These are phyloP conservation scores for Cenopis cana DNA, from an alignment of 2,888 invertebrate species.

Conservation along the genomic window DNA sequence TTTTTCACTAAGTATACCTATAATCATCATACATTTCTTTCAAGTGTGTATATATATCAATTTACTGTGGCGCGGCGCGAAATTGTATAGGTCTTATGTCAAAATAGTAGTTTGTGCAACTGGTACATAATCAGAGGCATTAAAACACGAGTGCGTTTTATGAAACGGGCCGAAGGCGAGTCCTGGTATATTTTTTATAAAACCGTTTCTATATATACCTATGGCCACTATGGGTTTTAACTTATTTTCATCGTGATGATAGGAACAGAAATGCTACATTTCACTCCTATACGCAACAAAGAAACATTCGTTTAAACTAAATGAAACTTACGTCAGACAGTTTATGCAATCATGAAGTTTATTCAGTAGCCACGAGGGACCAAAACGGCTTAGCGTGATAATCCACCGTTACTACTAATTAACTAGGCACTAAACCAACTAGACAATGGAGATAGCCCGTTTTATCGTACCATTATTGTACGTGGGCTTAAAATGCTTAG, in stretches of 20 bases:
- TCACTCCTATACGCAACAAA: neutral
- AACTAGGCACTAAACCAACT: constrained; percentile 37
- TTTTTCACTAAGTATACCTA: no score
- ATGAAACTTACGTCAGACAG: neutral
- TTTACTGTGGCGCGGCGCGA: no score
- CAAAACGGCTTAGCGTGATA: constrained; percentile 23
- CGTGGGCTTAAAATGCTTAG: constrained; percentile 24
- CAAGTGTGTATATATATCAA: no score
- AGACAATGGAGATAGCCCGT: constrained; percentile 34
- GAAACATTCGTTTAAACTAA: neutral
- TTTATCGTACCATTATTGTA: constrained; percentile 27
- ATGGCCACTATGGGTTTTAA: neutral
- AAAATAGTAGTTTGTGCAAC: no score
- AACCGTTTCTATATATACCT: no score
- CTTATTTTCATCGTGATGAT: neutral
- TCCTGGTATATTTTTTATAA: no score
- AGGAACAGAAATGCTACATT: neutral
- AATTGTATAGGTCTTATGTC: no score
- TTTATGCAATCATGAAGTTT: constrained; percentile 9
- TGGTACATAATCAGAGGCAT: no score
- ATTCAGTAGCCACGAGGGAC: constrained; percentile 8
- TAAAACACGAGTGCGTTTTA: no score
- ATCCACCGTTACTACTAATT: constrained; percentile 33
- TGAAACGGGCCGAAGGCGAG: no score
- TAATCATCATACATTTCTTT: no score